Evolutionary conservation across 2,888 invertebrate species (phyloP).

Genomic region (Holacanthella duospinosa): DNA sequence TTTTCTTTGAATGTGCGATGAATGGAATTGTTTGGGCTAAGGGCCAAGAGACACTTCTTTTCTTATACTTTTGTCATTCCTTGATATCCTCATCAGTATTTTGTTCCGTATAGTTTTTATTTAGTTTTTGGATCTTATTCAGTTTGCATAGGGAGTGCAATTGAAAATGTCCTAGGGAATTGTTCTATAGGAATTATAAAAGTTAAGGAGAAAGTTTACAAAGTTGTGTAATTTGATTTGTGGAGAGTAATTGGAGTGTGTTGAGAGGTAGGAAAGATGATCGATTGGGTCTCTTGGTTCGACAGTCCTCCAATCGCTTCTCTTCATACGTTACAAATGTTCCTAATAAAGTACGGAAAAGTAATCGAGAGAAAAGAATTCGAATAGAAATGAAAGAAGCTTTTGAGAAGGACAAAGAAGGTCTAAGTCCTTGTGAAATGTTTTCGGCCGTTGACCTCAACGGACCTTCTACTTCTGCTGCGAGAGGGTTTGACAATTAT

Average conservation of each 20-base stretch:
- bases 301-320: constrained; percentile 58
- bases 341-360: constrained; percentile 54
- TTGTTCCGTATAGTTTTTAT: too few relatives aligned
- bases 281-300: constrained; percentile 66
- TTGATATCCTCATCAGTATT: too few relatives aligned
- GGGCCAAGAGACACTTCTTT: too few relatives aligned
- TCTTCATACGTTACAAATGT: constrained; percentile 58
- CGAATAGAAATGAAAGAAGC: constrained; percentile 37
- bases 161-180: background rate
- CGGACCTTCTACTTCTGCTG: background rate
- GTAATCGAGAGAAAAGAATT: constrained; percentile 42
- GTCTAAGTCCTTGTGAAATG: background rate
- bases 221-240: background rate
- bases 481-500: too few relatives aligned
- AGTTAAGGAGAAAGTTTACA: too few relatives aligned
- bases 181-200: too few relatives aligned
- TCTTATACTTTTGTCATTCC: too few relatives aligned
- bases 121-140: too few relatives aligned
- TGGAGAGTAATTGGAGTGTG: background rate
- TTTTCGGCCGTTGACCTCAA: background rate
- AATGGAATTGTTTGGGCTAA: too few relatives aligned
- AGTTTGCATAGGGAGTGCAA: too few relatives aligned
- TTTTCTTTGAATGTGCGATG: too few relatives aligned
- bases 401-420: constrained; percentile 7
- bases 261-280: constrained; percentile 52